Conservation (phyloP, 2,113 vertebrate genomes). For the Amia ocellicauda region DNA sequence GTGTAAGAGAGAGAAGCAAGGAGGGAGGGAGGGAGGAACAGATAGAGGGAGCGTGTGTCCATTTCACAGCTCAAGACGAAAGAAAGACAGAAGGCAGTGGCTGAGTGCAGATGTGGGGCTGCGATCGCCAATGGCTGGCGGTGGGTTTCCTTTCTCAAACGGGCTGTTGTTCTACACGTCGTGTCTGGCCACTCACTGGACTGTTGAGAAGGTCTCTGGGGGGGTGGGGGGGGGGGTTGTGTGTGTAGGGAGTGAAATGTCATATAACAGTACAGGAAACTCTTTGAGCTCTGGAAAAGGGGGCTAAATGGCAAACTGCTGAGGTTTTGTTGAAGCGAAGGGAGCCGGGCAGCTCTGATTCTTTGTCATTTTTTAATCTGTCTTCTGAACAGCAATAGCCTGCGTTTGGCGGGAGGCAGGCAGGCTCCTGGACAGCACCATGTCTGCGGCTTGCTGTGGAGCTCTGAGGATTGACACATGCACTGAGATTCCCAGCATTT, state of each 20-base stretch:
- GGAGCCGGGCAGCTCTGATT: no score
- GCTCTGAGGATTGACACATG: no score
- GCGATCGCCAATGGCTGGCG: constrained; percentile 14
- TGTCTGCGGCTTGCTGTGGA: not conserved
- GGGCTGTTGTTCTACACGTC: constrained; percentile 8
- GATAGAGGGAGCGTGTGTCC: not conserved
- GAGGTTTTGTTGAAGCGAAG: constrained; percentile 1
- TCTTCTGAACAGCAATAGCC: not conserved
- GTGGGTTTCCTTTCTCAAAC: constrained; percentile 1
- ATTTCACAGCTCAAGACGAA: not conserved
- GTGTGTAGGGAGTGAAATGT: constrained; percentile 27
- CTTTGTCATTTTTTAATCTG: not conserved
- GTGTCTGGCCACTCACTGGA: constrained; percentile 10
- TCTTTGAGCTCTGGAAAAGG: not conserved
- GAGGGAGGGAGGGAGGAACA: constrained; percentile 3
- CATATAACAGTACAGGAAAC: constrained; percentile 23
- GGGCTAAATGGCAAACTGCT: constrained; percentile 9
- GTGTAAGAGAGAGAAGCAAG: not conserved
- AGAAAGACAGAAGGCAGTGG: not conserved
- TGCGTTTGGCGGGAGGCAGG: not conserved
- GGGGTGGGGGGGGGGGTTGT: not conserved
- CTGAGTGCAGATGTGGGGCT: constrained; percentile 4
- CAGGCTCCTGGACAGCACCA: not conserved
- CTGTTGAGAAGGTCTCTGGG: not conserved
- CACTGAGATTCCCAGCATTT: not conserved